These are phyloP conservation scores for Eupithecia dodoneata DNA, from an alignment of 2,888 invertebrate species.

Conservation along the genomic window DNA sequence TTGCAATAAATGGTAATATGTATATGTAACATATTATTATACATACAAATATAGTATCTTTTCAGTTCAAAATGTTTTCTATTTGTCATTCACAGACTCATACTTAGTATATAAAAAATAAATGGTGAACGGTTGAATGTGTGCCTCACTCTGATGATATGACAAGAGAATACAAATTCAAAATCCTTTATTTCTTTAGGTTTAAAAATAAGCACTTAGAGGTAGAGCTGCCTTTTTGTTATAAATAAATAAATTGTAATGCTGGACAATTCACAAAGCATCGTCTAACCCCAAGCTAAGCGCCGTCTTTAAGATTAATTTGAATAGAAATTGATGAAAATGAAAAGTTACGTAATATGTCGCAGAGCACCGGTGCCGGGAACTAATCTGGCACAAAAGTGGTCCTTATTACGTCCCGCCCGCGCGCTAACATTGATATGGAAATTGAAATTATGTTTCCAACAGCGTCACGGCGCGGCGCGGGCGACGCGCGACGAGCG, in stretches of 20 bases:
- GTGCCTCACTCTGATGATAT: too few species aligned
- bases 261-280: too few species aligned
- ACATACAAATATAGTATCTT: neutral
- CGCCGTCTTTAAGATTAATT: neutral
- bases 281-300: too few species aligned
- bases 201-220: too few species aligned
- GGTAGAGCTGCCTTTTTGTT: too few species aligned
- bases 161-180: too few species aligned
- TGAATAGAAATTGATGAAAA: neutral
- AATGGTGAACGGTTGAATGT: too few species aligned
- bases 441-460: constrained; percentile 11
- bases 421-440: constrained; percentile 3
- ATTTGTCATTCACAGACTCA: neutral
- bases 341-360: neutral
- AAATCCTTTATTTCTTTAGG: too few species aligned
- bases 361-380: neutral
- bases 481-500: neutral
- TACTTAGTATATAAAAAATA: too few species aligned
- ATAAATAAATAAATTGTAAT: too few species aligned
- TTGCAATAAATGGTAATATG: neutral
- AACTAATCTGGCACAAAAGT: constrained; percentile 10
- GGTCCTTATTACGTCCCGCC: constrained; percentile 5
- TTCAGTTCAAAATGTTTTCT: neutral
- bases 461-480: neutral
- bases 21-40: neutral